Evolutionary conservation across 2,113 vertebrate genomes (phyloP), one percentile per base, ranked within the genome.

Genomic region (Cepphus grylle): DNA sequence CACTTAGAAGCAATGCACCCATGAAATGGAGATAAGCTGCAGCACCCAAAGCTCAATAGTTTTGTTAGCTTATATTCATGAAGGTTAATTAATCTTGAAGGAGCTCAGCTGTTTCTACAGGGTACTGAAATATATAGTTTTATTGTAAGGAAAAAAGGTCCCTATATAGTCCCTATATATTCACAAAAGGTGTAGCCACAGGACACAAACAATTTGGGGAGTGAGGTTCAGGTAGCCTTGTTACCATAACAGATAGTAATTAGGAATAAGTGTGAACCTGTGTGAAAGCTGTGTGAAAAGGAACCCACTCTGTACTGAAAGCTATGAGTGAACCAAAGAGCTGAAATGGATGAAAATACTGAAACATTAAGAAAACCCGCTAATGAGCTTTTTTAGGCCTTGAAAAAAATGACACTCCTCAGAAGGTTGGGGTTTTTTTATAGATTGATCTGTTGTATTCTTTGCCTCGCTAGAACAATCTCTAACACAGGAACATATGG

Each of bases 1-100:
- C 80, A 50, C 50, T 90, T 84, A 62, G 90, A 81, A 77, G 78
- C 18, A 30, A 49, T 10, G n/a, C 78, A 81, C 52, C 80, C 70
- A 79, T 88, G 88, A 93, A 88, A 91, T 69, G 70, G 55, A 77
- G n/a, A 78, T 88, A 81, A 81, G 83, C 53, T 77, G 63, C 77
- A 92, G 71, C 52, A 89, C 81, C 85, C 2, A 0, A 45, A 87
- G 52, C 90, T 90, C 77, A 90, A 86, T 61, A 89, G 45, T 62
- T 89, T 45, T 61, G 40, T 90, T 86, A 86, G 72, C 78, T 76
- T 87, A 66, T 76, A 92, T 67, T 80, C 86, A 81, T 52, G 47
- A 71, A 90, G 82, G 82, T 96, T 94, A 94, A 96, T 94, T 92
- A 90, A 94, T 87, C 78, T 42, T 81, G 78, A 92, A 90, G 82